Percentiles rank a stretch among this genome's conserved stretches.
These are phyloP conservation scores for Rotaria magnacalcarata DNA, from an alignment of 2,888 invertebrate species.

Conservation along the genomic window DNA sequence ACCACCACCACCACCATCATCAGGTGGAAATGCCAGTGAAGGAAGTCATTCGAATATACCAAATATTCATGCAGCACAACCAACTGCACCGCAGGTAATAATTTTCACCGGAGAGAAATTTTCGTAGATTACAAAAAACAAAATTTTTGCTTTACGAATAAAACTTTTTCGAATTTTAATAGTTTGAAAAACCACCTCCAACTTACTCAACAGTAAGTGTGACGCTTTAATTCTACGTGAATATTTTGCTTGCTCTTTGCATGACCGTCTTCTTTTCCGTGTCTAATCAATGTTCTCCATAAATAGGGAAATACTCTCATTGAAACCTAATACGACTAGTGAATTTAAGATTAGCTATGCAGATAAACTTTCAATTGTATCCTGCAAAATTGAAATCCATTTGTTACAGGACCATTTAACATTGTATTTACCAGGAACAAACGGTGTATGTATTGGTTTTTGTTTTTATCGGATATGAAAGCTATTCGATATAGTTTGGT, in stretches of 20 bases:
- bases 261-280: neutral
- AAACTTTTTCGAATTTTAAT: neutral
- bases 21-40: neutral
- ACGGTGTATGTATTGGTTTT: neutral
- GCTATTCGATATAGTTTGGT: too few species aligned
- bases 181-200: conserved; percentile 36
- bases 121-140: too few species aligned
- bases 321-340: too few species aligned
- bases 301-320: too few species aligned
- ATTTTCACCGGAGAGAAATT: too few species aligned
- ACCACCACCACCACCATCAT: neutral
- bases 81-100: conserved; percentile 15
- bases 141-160: neutral
- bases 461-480: neutral
- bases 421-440: neutral
- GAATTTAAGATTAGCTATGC: too few species aligned
- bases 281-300: neutral
- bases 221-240: neutral
- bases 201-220: conserved; percentile 6
- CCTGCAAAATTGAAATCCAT: neutral
- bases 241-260: neutral
- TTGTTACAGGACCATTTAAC: neutral
- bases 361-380: neutral
- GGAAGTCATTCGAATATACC: neutral
- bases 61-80: neutral